These are phyloP conservation scores for Drosophila nigromelanica DNA, from an alignment of 1,140 invertebrate species.

Conservation along the genomic window DNA sequence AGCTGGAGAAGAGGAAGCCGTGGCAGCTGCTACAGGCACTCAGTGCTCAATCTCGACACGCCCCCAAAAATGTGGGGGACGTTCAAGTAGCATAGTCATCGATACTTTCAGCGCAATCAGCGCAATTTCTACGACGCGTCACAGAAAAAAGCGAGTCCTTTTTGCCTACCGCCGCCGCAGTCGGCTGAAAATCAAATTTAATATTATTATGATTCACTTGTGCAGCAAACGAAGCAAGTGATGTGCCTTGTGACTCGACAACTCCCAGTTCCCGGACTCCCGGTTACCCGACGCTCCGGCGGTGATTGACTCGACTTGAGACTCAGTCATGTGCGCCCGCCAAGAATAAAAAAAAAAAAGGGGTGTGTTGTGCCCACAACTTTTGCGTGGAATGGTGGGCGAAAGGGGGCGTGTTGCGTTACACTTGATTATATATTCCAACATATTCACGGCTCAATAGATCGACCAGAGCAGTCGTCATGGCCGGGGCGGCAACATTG, in stretches of 20 bases:
- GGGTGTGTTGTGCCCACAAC: slow-evolving; percentile 43
- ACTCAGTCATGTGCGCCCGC: slow-evolving; percentile 31
- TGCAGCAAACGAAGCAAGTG: slow-evolving; percentile 74
- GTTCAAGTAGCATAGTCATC: slow-evolving; percentile 69
- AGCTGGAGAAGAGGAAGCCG: background rate
- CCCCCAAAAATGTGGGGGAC: slow-evolving; percentile 23
- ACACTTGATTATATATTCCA: slow-evolving; percentile 82
- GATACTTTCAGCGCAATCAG: slow-evolving; percentile 81
- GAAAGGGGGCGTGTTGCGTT: slow-evolving; percentile 40
- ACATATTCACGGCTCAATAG: slow-evolving; percentile 81
- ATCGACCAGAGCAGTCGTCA: slow-evolving; percentile 44
- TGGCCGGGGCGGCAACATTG: slow-evolving; percentile 34
- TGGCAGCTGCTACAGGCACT: slow-evolving; percentile 15
- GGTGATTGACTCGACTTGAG: slow-evolving; percentile 65
- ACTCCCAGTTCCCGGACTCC: background rate
- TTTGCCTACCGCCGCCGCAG: slow-evolving; percentile 51
- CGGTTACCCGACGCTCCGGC: slow-evolving; percentile 27
- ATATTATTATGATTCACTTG: slow-evolving; percentile 83
- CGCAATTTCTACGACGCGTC: slow-evolving; percentile 68
- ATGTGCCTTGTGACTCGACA: slow-evolving; percentile 43
- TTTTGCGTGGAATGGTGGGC: slow-evolving; percentile 5
- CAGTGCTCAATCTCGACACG: slow-evolving; percentile 17
- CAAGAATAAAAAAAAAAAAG: slow-evolving; percentile 1
- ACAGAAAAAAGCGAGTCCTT: slow-evolving; percentile 23
- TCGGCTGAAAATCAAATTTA: slow-evolving; percentile 77